Base-by-base conservation (phyloP, 1,140 invertebrate species). In the Drosophila kohkoa region DNA sequence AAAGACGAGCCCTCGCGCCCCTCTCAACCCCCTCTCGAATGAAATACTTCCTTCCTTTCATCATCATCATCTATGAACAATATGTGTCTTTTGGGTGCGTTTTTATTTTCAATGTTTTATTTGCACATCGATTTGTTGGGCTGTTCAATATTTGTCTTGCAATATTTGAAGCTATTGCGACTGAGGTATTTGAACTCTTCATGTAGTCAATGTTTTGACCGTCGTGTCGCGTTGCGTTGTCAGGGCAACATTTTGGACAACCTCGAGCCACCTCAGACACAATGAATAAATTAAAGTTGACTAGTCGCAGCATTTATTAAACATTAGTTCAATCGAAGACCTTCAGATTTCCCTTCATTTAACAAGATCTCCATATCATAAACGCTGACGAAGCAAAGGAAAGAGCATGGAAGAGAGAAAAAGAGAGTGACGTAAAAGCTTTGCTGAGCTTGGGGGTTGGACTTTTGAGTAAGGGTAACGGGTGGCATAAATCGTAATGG, bases 171-270 rank as follows among this genome's bases (percentile, higher is more conserved):
- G 35, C 48, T 15, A 13, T 38, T 38, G 30, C 10, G 1, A n/a
- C 52, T 45, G 28, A 65, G 69, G 71, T 60, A 67, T 55, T 68
- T 74, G 57, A 68, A 68, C 71, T 60, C 30, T 38, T 48, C 1
- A 5, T 25, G 20, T 20, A 20, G 20, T 25, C 68, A 68, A 60
- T 73, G 65, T 74, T 68, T 62, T 54, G 71, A 48, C 64, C 71
- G 65, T 55, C 32, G 32, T 28, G 4, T 5, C 13, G 10, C 13
- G 13, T 15, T 16, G 35, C 5, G 71, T 71, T 55, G 49, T 55
- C 35, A 52, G 28, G 63, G 64, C 54, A 73, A 73, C 71, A 15
- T 41, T 25, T 6, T 25, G 41, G 63, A n/a, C 13, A 45, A 59
- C n/a, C n/a, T 57, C 35, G 54, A 20, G 15, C 4, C 54, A 7